phyloP scores from a whole-genome alignment of 2,113 vertebrate genomes.

The Eudyptes chrysolophus region DNA sequence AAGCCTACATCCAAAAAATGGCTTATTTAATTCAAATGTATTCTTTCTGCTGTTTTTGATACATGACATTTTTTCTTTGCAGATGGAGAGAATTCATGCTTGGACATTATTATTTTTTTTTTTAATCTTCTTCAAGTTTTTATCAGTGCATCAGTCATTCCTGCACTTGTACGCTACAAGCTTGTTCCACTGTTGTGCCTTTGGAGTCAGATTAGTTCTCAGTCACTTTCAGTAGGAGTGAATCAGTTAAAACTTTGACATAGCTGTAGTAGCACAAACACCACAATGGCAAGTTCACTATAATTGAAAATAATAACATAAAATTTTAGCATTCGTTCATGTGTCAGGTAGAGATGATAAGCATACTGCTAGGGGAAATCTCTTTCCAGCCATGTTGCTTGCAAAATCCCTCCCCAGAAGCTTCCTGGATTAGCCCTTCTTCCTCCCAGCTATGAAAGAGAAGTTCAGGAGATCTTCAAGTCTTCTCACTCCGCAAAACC shows the following conservation, averaged over 20 bases:
- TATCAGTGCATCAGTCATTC: not conserved
- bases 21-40: not conserved
- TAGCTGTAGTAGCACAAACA: not conserved
- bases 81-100: not conserved
- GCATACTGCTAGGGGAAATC: not conserved
- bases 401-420: not conserved
- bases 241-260: not conserved
- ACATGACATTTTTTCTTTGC: not conserved
- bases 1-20: not conserved
- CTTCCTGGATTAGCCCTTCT: not conserved
- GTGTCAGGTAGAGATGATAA: not conserved
- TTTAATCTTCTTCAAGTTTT: not conserved
- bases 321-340: not conserved
- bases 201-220: not conserved
- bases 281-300: not conserved
- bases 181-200: not conserved
- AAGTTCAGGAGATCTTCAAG: not conserved
- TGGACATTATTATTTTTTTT: not conserved
- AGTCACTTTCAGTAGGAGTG: not conserved
- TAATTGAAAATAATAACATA: not conserved
- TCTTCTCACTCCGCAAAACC: not conserved
- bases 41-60: not conserved
- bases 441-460: not conserved
- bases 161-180: not conserved
- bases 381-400: not conserved